Percentiles rank a stretch among this genome's conserved stretches.
Evolutionary conservation across 2,797 vertebrate species (phyloP).

Genomic region (Arctocebus calabarensis): DNA sequence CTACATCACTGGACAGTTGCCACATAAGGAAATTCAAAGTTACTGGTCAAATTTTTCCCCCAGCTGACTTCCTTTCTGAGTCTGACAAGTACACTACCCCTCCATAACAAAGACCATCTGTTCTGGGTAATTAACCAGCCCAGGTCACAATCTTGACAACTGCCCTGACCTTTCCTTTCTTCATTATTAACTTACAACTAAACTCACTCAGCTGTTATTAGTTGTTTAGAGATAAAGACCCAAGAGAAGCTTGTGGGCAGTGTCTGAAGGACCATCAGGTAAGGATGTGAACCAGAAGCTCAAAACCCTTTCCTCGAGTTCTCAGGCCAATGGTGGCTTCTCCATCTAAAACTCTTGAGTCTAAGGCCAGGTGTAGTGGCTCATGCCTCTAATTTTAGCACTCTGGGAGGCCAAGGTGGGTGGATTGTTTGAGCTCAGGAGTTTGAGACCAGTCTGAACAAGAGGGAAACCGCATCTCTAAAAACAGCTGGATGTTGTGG

Average conservation of each 20-base stretch:
- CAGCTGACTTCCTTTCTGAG: background rate
- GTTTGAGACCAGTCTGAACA: too few species aligned
- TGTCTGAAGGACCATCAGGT: background rate
- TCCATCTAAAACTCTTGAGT: background rate
- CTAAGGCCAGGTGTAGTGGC: too few species aligned
- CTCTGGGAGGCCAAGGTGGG: too few species aligned
- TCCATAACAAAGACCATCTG: background rate
- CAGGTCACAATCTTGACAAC: constrained; percentile 42
- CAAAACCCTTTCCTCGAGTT: background rate
- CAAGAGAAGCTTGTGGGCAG: background rate
- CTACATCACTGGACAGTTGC: background rate
- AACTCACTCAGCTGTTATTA: constrained; percentile 56
- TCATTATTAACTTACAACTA: constrained; percentile 46
- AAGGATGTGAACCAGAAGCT: too few species aligned
- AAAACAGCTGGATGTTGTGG: too few species aligned
- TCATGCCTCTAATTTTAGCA: too few species aligned
- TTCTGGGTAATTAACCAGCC: constrained; percentile 74
- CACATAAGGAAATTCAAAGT: background rate
- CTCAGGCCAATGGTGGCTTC: background rate
- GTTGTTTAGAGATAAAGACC: background rate
- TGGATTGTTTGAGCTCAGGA: too few species aligned
- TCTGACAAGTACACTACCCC: background rate
- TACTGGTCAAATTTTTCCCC: background rate
- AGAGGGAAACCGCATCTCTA: too few species aligned
- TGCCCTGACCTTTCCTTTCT: constrained; percentile 61